These are phyloP conservation scores for Pterocles burchelli DNA, from an alignment of 2,113 vertebrate genomes.

Conservation along the genomic window DNA sequence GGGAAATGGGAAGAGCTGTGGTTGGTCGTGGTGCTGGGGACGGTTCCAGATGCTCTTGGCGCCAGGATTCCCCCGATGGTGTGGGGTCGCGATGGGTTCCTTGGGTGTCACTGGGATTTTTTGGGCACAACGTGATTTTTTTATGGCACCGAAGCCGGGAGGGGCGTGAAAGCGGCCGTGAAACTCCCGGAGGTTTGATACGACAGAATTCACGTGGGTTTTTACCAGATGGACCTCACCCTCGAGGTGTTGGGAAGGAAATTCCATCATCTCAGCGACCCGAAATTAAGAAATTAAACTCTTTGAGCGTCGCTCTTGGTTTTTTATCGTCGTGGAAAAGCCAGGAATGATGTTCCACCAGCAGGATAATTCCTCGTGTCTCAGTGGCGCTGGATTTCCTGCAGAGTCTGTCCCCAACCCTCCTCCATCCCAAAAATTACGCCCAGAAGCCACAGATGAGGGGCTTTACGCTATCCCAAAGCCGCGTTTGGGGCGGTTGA, in stretches of 20 bases:
- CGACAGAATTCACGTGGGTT: rapidly evolving
- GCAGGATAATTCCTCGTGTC: too few species aligned
- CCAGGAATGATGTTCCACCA: too few species aligned
- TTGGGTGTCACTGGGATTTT: not conserved
- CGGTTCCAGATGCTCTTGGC: too few species aligned
- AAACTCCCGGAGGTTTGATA: too few species aligned
- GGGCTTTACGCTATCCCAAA: too few species aligned
- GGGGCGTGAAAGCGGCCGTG: not conserved
- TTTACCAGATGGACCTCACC: not conserved
- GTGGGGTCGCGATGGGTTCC: rapidly evolving
- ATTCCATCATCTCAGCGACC: not conserved
- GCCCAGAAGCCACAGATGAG: not conserved
- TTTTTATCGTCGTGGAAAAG: not conserved
- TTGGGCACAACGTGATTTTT: not conserved
- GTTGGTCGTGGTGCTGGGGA: rapidly evolving
- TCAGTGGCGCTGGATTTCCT: rapidly evolving
- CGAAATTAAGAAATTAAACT: too few species aligned
- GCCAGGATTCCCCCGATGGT: too few species aligned
- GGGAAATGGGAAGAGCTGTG: not conserved
- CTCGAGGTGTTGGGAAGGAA: not conserved
- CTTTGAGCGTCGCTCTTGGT: too few species aligned
- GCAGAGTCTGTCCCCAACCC: not conserved
- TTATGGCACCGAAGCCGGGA: not conserved
- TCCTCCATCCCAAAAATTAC: not conserved
- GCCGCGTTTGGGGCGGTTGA: too few species aligned